Base-by-base conservation (phyloP, 1,140 invertebrate genomes). In the Drosophila pandora region DNA sequence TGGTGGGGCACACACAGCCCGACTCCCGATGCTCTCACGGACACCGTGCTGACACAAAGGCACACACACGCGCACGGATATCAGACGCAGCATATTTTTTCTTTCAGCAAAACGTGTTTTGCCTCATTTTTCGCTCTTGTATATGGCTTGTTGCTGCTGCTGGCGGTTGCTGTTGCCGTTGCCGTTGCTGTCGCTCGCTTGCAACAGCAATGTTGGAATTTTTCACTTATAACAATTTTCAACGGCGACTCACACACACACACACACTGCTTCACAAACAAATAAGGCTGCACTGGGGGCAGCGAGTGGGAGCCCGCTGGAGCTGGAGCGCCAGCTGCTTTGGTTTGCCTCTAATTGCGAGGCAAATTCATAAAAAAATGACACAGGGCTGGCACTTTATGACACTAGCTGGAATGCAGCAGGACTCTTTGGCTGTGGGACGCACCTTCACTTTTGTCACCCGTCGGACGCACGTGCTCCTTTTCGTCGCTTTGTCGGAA, bases 221-320 rank as follows among this genome's bases (percentile, higher is more conserved):
- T 84, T 87, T 88, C 75, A 88, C 83, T 85, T 87, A 87, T 87
- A 87, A 81, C 74, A 87, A 74, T 82, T 77, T 76, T 67, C 83
- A 82, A 88, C 74, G 70, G 76, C 63, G 28, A 61, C 60, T 65
- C 65, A 60, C 48, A 70, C 63, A 73, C 52, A 78, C 45, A 47
- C 41, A 43, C 60, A 62, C 47, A 58, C 47, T 43, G 41, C 53
- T 23, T 54, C 45, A 61, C 28, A 39, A 13, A 67, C 2, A 17
- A 4, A 62, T 43, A 60, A 47, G 54, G 22, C 12, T 43, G 48
- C 59, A 56, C 55, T 58, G 58, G 57, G 12, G 28, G 68, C 70
- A 54, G 32, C 60, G 43, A 49, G 13, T 43, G 68, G 67, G 34
- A 22, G 39, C 65, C 63, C 7, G 69, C 76, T 69, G 32, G 68